A percentile compares a stretch with the other conserved stretches of the same genome.
Conservation (phyloP, 2,113 vertebrate genomes). For the Peromyscus leucopus region DNA sequence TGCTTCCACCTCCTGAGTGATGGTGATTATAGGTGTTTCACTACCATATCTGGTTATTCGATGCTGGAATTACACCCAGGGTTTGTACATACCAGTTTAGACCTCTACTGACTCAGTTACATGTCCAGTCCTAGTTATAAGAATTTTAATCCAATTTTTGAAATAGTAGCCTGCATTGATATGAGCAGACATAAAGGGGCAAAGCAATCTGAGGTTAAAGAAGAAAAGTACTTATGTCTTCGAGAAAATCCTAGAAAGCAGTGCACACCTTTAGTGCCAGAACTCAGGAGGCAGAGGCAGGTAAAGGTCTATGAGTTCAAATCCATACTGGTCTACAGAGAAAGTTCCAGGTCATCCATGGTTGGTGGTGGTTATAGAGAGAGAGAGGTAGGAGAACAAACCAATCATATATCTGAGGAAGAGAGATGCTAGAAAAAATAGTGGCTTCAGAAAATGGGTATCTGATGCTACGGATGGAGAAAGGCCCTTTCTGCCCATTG, state of each 20-base stretch:
- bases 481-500: neutral
- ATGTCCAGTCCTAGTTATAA: neutral
- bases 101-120: neutral
- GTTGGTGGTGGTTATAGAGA: neutral
- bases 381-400: neutral
- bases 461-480: neutral
- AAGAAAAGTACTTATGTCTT: neutral
- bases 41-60: neutral
- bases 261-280: neutral
- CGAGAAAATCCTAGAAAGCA: neutral
- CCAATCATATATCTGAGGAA: neutral
- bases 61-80: neutral
- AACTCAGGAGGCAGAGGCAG: neutral
- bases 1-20: neutral
- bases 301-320: neutral
- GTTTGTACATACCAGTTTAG: neutral
- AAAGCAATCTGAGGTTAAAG: conserved; percentile 9
- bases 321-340: neutral
- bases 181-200: neutral
- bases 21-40: neutral
- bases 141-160: neutral
- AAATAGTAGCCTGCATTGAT: conserved; percentile 30
- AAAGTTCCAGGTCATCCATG: neutral
- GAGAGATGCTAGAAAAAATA: neutral
- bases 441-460: neutral